Evolutionary conservation across 2,888 invertebrate genomes (phyloP), one percentile per base, ranked within the genome.

Genomic region (Idaea straminata): DNA sequence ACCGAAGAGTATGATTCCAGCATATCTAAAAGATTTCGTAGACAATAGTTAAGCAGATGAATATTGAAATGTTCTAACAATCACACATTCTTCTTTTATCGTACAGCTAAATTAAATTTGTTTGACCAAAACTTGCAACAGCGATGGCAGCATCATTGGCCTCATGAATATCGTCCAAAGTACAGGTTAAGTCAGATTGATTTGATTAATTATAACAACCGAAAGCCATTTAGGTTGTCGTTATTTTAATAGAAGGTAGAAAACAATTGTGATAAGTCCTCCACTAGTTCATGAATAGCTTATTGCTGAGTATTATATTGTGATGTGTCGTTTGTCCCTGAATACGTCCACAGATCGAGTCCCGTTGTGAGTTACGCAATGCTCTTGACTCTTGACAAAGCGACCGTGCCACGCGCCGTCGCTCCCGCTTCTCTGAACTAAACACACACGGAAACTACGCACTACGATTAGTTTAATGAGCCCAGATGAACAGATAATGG

Each of bases 361-460:
- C 47, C 25, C 60, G 25, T 60, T 34, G 60, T 38, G 16, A 38
- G 38, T 59, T 59, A 58, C 64, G 35, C 57, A 61, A 64, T 61
- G 35, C 64, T 59, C n/a, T 36, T 57, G 62, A 57, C 64, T 59
- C n/a, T 36, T 57, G 62, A 57, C 58, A 58, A 57, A 64, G 57
- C 64, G 59, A 59, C 60, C 60, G 60, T 57, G 61, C 35, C 35
- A 57, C 64, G 59, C 59, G 59, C 59, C 25, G 59, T 34, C 59
- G 34, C 59, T 59, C 59, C 59, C 59, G 58, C 7, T 58, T 58
- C 58, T 58, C 15, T 58, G 13, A 47, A 13, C 47, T 47, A 47
- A 47, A 47, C 13, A 47, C 25, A 64, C 64, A 63, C 60, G 67
- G 72, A 70, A 73, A 72, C 72, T 75, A 72, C 77, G 75, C 74